Conservation (phyloP, 2,113 vertebrate species). For the Clarias gariepinus region DNA sequence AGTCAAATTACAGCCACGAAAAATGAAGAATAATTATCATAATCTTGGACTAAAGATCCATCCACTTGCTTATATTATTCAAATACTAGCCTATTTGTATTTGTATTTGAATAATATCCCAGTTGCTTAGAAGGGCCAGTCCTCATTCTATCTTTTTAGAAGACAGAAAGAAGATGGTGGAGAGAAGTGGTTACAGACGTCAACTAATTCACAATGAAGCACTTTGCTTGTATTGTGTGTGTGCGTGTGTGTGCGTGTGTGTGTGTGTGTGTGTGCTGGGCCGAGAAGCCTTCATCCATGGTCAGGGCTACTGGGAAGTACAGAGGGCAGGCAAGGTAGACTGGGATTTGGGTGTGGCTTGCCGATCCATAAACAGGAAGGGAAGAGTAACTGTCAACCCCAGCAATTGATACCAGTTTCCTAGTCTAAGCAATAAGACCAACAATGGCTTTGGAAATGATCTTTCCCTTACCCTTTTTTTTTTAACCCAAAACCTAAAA, state of each 20-base stretch:
- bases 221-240: slow-evolving; percentile 63
- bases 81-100: background rate
- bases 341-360: slow-evolving; percentile 74
- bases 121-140: slow-evolving; percentile 59
- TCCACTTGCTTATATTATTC: background rate
- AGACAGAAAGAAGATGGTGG: slow-evolving; percentile 70
- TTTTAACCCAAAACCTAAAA: slow-evolving; percentile 51
- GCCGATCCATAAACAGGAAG: slow-evolving; percentile 67
- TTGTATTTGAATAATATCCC: slow-evolving; percentile 24
- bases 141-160: slow-evolving; percentile 69
- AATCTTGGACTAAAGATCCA: background rate
- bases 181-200: slow-evolving; percentile 60
- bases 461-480: slow-evolving; percentile 54
- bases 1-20: background rate
- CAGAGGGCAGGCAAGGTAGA: slow-evolving; percentile 71
- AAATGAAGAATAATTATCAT: background rate
- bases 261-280: slow-evolving; percentile 60
- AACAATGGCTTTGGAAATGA: slow-evolving; percentile 63
- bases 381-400: slow-evolving; percentile 71
- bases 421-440: slow-evolving; percentile 70
- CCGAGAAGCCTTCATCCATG: slow-evolving; percentile 62
- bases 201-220: slow-evolving; percentile 62
- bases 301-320: slow-evolving; percentile 76
- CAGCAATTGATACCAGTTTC: slow-evolving; percentile 73
- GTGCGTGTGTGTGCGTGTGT: no score